Evolutionary conservation across 2,888 invertebrate genomes (phyloP).

Genomic region (Tachina lurida): DNA sequence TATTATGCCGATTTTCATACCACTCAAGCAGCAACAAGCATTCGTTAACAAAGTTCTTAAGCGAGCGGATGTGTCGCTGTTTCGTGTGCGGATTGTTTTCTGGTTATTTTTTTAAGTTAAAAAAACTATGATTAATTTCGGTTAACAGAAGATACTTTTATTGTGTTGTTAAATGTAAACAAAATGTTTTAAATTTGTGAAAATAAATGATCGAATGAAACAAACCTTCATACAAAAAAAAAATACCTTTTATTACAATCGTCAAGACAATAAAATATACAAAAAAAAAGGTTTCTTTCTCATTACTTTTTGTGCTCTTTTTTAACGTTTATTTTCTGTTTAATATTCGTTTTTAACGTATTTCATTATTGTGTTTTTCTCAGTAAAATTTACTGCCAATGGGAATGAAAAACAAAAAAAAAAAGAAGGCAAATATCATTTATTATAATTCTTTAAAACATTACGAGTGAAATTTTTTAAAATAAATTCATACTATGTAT

Average conservation of each 20-base stretch:
- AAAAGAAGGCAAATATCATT: background rate
- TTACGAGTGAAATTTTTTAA: background rate
- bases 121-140: constrained; percentile 23
- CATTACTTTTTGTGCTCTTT: constrained; percentile 54
- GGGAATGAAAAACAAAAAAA: constrained; percentile 52
- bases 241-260: constrained; percentile 6
- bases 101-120: constrained; percentile 13
- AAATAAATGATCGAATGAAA: constrained; percentile 18
- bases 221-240: constrained; percentile 15
- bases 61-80: constrained; percentile 25
- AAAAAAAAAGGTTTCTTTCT: constrained; percentile 48
- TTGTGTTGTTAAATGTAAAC: constrained; percentile 21
- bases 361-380: constrained; percentile 10
- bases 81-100: constrained; percentile 1
- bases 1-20: constrained; percentile 16
- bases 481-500: background rate
- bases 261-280: constrained; percentile 21
- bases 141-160: constrained; percentile 49
- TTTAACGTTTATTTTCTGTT: constrained; percentile 55
- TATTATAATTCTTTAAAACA: constrained; percentile 37
- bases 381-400: constrained; percentile 23
- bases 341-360: constrained; percentile 42
- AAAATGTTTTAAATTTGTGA: constrained; percentile 2
- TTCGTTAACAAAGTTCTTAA: constrained; percentile 62
- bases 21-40: constrained; percentile 48